These are phyloP conservation scores for Hirtodrosophila cameraria DNA, from an alignment of 2,888 invertebrate genomes.

Conservation along the genomic window DNA sequence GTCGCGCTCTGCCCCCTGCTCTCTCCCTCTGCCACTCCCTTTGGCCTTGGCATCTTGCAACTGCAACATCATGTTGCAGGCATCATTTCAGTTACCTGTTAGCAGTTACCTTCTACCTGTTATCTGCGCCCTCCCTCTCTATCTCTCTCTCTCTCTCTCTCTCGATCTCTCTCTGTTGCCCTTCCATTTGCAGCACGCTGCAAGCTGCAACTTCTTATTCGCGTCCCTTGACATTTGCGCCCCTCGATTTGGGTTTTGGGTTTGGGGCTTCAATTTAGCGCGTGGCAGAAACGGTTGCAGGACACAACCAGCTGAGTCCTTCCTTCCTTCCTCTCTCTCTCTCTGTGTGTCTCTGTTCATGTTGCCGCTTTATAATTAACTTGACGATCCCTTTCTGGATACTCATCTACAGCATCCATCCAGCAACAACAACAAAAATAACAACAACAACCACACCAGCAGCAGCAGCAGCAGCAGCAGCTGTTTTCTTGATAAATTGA, in stretches of 20 bases:
- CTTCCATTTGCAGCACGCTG: constrained; percentile 34
- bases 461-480: constrained; percentile 23
- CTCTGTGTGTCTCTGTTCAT: constrained; percentile 1
- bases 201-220: constrained; percentile 31
- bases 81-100: constrained; percentile 33
- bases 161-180: constrained; percentile 8
- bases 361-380: constrained; percentile 56
- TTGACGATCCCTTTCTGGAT: constrained; percentile 33
- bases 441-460: neutral
- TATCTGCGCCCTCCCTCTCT: constrained; percentile 19
- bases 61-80: constrained; percentile 54
- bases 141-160: constrained; percentile 1
- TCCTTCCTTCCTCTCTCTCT: constrained; percentile 1
- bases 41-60: constrained; percentile 7
- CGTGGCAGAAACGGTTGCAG: constrained; percentile 34
- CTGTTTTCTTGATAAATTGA: constrained; percentile 20
- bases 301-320: constrained; percentile 40
- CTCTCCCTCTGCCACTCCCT: neutral
- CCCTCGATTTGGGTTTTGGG: constrained; percentile 1
- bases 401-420: neutral
- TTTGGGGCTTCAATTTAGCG: constrained; percentile 45
- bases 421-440: too few relatives aligned
- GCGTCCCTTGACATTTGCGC: neutral
- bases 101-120: constrained; percentile 21
- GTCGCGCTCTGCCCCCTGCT: neutral